These are phyloP conservation scores for Papilio aristodemus DNA, from an alignment of 1,140 invertebrate species.

Conservation along the genomic window DNA sequence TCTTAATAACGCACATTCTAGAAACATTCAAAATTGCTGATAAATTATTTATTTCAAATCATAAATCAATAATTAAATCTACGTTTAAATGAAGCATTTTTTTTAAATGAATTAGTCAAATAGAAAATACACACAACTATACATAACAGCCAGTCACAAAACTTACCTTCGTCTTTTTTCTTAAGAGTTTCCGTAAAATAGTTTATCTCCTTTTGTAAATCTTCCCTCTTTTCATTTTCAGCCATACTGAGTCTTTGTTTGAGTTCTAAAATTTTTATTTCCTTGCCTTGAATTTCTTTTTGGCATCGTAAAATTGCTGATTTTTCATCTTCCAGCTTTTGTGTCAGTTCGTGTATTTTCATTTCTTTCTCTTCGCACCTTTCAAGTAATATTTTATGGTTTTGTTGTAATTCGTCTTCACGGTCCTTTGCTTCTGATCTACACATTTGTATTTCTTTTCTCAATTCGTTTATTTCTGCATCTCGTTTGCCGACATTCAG, in stretches of 20 bases:
- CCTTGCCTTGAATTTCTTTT: constrained; percentile 20
- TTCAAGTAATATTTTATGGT: constrained; percentile 13
- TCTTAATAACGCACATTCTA: constrained; percentile 35
- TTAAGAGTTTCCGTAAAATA: constrained; percentile 2
- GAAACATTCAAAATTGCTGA: constrained; percentile 39
- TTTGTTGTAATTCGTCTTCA: constrained; percentile 22
- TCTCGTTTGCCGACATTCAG: constrained; percentile 4
- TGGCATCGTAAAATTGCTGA: background rate
- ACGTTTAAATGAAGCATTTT: too few relatives aligned
- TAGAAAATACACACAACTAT: too few relatives aligned
- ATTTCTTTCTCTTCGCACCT: constrained; percentile 2
- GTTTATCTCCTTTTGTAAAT: constrained; percentile 1
- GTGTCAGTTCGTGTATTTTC: background rate
- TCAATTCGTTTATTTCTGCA: constrained; percentile 2
- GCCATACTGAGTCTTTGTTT: constrained; percentile 3
- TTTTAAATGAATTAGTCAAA: too few relatives aligned
- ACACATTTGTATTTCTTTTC: background rate
- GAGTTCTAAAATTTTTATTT: constrained; percentile 1
- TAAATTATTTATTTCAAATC: too few relatives aligned
- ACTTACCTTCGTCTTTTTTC: constrained; percentile 16
- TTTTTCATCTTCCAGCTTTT: constrained; percentile 5
- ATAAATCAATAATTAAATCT: too few relatives aligned
- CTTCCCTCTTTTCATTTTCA: constrained; percentile 20
- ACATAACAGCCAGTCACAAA: too few relatives aligned
- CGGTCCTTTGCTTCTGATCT: background rate